These are phyloP conservation scores for Hippopotamus amphibius DNA, from an alignment of 2,113 vertebrate genomes.

Conservation along the genomic window DNA sequence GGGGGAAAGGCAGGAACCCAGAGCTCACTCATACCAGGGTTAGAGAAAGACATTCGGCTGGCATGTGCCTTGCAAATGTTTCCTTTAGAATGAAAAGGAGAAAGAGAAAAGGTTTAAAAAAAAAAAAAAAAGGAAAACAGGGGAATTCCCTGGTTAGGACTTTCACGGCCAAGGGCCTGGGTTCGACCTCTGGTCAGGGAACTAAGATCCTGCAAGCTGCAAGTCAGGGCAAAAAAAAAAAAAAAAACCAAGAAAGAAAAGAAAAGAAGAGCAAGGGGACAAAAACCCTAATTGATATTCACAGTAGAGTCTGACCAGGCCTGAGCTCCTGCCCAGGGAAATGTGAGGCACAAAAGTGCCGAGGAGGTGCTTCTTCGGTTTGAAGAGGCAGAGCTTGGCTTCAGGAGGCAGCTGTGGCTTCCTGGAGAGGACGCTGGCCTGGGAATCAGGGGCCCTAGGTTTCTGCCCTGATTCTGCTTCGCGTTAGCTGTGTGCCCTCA, in stretches of 20 bases:
- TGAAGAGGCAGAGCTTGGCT: not conserved
- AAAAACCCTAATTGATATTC: conserved; percentile 69
- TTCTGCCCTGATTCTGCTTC: not conserved
- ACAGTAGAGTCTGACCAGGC: conserved; percentile 13
- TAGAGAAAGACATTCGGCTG: not conserved
- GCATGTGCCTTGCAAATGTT: not conserved
- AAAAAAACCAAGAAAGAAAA: not conserved
- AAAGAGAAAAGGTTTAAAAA: conserved; percentile 23
- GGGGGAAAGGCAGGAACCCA: not conserved
- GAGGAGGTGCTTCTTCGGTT: not conserved
- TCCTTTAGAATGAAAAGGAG: conserved; percentile 28
- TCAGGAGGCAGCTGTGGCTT: not conserved
- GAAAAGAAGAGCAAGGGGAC: not conserved
- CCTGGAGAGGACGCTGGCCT: not conserved
- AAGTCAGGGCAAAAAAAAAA: not conserved
- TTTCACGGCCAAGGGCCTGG: not conserved
- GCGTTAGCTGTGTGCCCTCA: not conserved
- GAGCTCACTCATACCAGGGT: not conserved
- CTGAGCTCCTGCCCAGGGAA: conserved; percentile 56
- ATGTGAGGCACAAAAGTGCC: conserved; percentile 13
- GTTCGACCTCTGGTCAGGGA: not conserved
- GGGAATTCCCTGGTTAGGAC: not conserved
- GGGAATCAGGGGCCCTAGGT: not conserved
- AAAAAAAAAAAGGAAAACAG: not conserved
- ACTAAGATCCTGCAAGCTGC: not conserved